phyloP scores from a whole-genome alignment of 2,888 invertebrate genomes.

The Onthophagus sagittarius region DNA sequence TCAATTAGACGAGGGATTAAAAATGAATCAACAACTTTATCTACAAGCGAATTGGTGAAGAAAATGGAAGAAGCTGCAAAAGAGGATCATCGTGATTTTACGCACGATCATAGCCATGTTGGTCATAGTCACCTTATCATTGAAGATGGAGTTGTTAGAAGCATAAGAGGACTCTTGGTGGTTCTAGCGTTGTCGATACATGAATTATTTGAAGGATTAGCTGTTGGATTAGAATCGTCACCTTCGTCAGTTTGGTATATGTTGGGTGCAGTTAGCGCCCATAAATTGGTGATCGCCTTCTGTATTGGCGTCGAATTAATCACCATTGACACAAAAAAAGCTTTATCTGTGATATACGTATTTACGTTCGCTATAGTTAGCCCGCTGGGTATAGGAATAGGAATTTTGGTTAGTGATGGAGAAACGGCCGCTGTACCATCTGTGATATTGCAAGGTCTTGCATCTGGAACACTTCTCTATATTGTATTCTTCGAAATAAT shows the following conservation, averaged over 20 bases:
- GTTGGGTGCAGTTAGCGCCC: slow-evolving; percentile 79
- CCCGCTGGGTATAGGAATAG: slow-evolving; percentile 71
- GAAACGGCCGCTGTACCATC: slow-evolving; percentile 60
- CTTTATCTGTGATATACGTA: slow-evolving; percentile 63
- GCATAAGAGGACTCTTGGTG: slow-evolving; percentile 69
- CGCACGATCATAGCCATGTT: slow-evolving; percentile 30
- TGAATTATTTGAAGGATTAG: slow-evolving; percentile 81
- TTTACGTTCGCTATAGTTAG: slow-evolving; percentile 76
- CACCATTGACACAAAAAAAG: slow-evolving; percentile 62
- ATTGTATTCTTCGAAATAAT: slow-evolving; percentile 97
- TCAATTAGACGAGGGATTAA: slow-evolving; percentile 40
- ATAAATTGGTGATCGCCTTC: slow-evolving; percentile 83
- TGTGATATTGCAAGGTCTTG: slow-evolving; percentile 75
- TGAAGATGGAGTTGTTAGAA: slow-evolving; percentile 40
- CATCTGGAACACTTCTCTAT: slow-evolving; percentile 89
- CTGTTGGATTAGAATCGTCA: slow-evolving; percentile 72
- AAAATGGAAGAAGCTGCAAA: slow-evolving; percentile 30
- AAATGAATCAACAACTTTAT: slow-evolving; percentile 20
- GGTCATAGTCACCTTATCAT: slow-evolving; percentile 39
- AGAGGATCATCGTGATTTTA: slow-evolving; percentile 21
- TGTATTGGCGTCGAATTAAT: slow-evolving; percentile 83
- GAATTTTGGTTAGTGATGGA: slow-evolving; percentile 58
- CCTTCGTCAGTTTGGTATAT: slow-evolving; percentile 67
- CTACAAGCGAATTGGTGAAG: slow-evolving; percentile 29
- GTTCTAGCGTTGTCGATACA: slow-evolving; percentile 82